phyloP scores from a whole-genome alignment of 2,797 vertebrate genomes.

The Hydrophis major region DNA sequence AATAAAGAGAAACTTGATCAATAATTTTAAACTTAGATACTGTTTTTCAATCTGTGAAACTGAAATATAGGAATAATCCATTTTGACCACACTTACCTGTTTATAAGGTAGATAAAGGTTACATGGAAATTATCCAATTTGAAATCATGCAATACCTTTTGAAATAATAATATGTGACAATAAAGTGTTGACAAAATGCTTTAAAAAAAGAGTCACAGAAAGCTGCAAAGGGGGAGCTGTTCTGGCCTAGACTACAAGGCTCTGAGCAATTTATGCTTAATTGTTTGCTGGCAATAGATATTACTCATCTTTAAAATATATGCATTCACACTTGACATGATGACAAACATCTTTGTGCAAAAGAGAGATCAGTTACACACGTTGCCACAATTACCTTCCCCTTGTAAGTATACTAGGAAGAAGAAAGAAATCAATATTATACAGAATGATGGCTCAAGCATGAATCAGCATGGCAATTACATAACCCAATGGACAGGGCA shows the following conservation, averaged over 20 bases:
- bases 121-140: constrained; percentile 51
- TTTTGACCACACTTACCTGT: constrained; percentile 72
- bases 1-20: background rate
- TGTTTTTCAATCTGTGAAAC: constrained; percentile 45
- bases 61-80: constrained; percentile 50
- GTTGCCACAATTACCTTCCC: constrained; percentile 27
- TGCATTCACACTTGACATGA: constrained; percentile 38
- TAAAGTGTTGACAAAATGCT: constrained; percentile 39
- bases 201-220: constrained; percentile 28
- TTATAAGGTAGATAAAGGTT: constrained; percentile 34
- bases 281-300: constrained; percentile 22
- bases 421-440: constrained; percentile 40
- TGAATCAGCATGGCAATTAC: constrained; percentile 61
- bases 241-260: constrained; percentile 14
- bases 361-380: constrained; percentile 36
- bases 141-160: constrained; percentile 58
- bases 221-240: constrained; percentile 16
- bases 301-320: constrained; percentile 22
- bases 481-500: constrained; percentile 56
- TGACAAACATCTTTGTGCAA: constrained; percentile 43
- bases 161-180: constrained; percentile 59
- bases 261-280: constrained; percentile 12
- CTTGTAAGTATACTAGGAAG: constrained; percentile 37
- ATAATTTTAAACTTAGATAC: constrained; percentile 22
- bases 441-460: constrained; percentile 65